Evolutionary conservation across 2,113 vertebrate genomes (phyloP).

Genomic region (Vulpes vulpes): DNA sequence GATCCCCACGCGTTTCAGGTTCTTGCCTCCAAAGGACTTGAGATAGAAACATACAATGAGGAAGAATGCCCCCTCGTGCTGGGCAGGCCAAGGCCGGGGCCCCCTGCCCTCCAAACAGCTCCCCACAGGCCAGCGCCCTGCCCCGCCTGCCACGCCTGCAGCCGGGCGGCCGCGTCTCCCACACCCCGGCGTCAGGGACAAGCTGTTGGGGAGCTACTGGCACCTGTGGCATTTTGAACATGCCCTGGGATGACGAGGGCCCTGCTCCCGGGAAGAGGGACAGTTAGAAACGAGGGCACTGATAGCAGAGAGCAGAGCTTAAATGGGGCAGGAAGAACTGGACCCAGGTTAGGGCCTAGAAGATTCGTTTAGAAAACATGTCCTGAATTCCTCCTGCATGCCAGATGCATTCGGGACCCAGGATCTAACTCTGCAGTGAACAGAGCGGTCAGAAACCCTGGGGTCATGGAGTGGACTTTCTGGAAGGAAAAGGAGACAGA

Average conservation of each 20-base stretch:
- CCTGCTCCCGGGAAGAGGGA: not conserved
- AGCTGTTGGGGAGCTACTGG: too few species aligned
- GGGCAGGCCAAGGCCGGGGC: not conserved
- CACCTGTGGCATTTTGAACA: not conserved
- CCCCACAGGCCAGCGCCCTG: not conserved
- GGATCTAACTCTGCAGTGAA: not conserved
- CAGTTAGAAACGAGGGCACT: not conserved
- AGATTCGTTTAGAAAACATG: not conserved
- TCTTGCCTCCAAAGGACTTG: conserved; percentile 94
- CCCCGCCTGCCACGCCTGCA: fast-evolving
- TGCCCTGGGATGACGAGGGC: not conserved
- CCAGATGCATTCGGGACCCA: not conserved
- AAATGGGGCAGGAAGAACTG: not conserved
- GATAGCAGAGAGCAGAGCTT: not conserved
- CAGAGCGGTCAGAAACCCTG: not conserved
- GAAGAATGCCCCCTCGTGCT: fast-evolving
- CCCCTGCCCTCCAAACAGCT: too few species aligned
- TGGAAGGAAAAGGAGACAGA: not conserved
- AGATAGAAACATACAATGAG: not conserved
- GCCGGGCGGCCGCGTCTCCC: too few species aligned
- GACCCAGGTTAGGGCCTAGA: not conserved
- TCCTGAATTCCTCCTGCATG: not conserved
- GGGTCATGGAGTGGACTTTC: not conserved
- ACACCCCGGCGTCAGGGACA: not conserved
- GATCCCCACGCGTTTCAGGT: conserved; percentile 92